Percentiles rank a stretch among this genome's conserved stretches.
These are phyloP conservation scores for Chaetogeoica ovagalla DNA, from an alignment of 2,888 invertebrate genomes.

Conservation along the genomic window DNA sequence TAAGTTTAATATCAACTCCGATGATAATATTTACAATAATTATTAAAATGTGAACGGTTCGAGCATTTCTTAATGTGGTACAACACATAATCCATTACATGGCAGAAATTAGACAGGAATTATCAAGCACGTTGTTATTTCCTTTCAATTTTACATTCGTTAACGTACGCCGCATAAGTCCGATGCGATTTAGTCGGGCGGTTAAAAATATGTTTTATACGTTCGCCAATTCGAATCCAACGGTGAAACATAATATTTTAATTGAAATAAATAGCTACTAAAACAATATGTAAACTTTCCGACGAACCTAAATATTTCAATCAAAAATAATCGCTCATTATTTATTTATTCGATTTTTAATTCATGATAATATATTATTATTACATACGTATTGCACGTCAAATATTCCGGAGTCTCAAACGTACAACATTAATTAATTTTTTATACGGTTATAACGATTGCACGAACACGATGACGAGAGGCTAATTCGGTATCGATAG, in stretches of 20 bases:
- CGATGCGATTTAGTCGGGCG: not conserved
- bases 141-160: not conserved
- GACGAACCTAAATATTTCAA: not conserved
- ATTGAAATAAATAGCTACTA: not conserved
- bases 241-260: not conserved
- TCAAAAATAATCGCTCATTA: not conserved
- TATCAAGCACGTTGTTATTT: not conserved
- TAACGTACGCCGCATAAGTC: not conserved
- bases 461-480: not conserved
- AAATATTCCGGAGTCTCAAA: not conserved
- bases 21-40: constrained; percentile 8
- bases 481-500: not conserved
- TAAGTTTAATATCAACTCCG: constrained; percentile 15
- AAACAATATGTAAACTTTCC: too few relatives aligned
- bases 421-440: not conserved
- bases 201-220: not conserved
- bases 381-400: too few relatives aligned
- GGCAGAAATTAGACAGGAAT: not conserved
- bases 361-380: too few relatives aligned
- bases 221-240: not conserved
- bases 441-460: not conserved
- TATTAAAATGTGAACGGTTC: constrained; percentile 24
- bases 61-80: constrained; percentile 17
- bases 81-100: not conserved
- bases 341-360: not conserved